Conservation (phyloP, 2,113 vertebrate genomes). For the Eptesicus fuscus region DNA sequence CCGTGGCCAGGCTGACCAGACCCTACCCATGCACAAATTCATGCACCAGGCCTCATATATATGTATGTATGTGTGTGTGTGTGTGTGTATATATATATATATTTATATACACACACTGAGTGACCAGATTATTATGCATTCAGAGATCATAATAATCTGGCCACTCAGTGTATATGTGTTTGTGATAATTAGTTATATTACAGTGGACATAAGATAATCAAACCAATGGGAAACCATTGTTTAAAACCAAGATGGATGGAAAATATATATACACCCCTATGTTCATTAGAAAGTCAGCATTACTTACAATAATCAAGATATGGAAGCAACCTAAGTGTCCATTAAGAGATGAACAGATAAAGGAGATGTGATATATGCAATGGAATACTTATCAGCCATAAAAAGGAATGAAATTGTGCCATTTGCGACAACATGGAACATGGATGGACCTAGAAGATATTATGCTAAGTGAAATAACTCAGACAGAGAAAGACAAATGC, state of each 20-base stretch:
- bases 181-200: conserved; percentile 35
- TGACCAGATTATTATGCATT: too few relatives aligned
- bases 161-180: background rate
- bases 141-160: too few relatives aligned
- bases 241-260: background rate
- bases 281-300: background rate
- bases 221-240: conserved; percentile 21
- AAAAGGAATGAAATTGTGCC: background rate
- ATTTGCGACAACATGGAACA: background rate
- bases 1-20: too few relatives aligned
- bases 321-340: background rate
- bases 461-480: background rate
- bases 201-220: background rate
- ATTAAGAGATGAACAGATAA: background rate
- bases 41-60: too few relatives aligned
- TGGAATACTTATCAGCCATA: background rate
- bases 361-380: background rate
- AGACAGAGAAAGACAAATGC: background rate
- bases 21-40: too few relatives aligned
- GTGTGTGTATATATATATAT: too few relatives aligned
- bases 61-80: too few relatives aligned
- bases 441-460: too few relatives aligned
- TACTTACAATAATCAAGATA: background rate
- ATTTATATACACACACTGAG: too few relatives aligned
- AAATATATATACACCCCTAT: background rate